Percentiles rank a stretch among this genome's conserved stretches.
These are phyloP conservation scores for Heterochromis multidens DNA, from an alignment of 2,113 vertebrate species.

Conservation along the genomic window DNA sequence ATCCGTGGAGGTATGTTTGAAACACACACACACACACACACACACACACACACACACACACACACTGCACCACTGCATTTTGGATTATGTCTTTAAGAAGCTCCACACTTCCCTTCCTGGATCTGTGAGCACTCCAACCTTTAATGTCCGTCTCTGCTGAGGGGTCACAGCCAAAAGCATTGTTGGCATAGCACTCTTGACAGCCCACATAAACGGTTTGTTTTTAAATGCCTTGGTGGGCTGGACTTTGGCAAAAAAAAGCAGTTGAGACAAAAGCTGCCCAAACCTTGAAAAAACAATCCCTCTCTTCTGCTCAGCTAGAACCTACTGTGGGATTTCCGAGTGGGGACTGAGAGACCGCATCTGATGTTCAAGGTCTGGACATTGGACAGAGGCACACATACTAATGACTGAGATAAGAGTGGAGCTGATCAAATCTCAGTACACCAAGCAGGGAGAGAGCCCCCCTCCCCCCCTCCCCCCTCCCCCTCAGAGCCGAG, in stretches of 20 bases:
- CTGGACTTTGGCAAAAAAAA: conserved; percentile 64
- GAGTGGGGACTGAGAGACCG: conserved; percentile 49
- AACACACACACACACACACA: rapidly evolving
- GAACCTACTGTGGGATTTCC: conserved; percentile 61
- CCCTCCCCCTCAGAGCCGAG: conserved; percentile 71
- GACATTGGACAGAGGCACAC: conserved; percentile 68
- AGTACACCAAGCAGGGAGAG: conserved; percentile 65
- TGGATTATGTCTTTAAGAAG: not conserved
- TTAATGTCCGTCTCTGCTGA: conserved; percentile 61
- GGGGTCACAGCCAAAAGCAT: conserved; percentile 65
- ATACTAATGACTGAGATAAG: conserved; percentile 78
- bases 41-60: not conserved
- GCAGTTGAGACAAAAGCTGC: conserved; percentile 32
- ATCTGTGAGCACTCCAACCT: conserved; percentile 64
- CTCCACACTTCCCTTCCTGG: conserved; percentile 56
- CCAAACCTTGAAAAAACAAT: conserved; percentile 57
- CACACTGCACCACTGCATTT: not conserved
- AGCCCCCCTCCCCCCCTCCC: too few species aligned
- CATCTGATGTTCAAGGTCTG: conserved; percentile 75
- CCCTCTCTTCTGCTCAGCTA: conserved; percentile 71
- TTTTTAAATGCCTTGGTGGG: conserved; percentile 73
- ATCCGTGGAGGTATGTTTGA: not conserved
- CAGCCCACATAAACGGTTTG: conserved; percentile 69
- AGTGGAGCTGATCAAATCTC: conserved; percentile 76
- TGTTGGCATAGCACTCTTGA: conserved; percentile 66